Evolutionary conservation across 2,888 invertebrate species (phyloP).

Genomic region (Agrochola macilenta): DNA sequence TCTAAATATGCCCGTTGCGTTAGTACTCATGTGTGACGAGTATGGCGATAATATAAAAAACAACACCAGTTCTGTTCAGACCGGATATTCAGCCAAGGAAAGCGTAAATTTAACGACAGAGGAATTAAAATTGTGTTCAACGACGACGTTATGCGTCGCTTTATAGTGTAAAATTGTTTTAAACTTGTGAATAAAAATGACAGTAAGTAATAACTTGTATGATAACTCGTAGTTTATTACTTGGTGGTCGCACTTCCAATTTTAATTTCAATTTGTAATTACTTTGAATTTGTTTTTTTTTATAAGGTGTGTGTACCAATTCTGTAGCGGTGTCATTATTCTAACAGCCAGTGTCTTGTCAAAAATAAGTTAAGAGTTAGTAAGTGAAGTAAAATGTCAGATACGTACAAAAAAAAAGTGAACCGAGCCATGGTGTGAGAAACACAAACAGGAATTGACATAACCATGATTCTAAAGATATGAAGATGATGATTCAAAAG

Average conservation of each 20-base stretch:
- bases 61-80: conserved; percentile 30
- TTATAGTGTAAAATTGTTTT: conserved; percentile 59
- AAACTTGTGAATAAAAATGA: conserved; percentile 49
- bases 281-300: conserved; percentile 15
- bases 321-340: background rate
- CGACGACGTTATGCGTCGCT: conserved; percentile 26
- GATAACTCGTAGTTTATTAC: conserved; percentile 39
- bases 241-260: conserved; percentile 24
- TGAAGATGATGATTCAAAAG: background rate
- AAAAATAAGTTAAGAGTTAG: background rate
- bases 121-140: conserved; percentile 56
- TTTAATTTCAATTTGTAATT: conserved; percentile 39
- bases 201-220: conserved; percentile 41
- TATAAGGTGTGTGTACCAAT: background rate
- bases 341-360: background rate
- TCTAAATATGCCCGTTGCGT: conserved; percentile 84
- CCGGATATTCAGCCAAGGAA: conserved; percentile 58
- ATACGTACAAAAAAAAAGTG: background rate
- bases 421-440: background rate
- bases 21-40: conserved; percentile 70
- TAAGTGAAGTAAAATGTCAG: no score
- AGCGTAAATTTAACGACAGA: conserved; percentile 65
- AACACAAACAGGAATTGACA: background rate
- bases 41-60: conserved; percentile 44
- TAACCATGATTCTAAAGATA: background rate